phyloP scores from a whole-genome alignment of 2,113 vertebrate species.

The Muscicapa adusta region DNA sequence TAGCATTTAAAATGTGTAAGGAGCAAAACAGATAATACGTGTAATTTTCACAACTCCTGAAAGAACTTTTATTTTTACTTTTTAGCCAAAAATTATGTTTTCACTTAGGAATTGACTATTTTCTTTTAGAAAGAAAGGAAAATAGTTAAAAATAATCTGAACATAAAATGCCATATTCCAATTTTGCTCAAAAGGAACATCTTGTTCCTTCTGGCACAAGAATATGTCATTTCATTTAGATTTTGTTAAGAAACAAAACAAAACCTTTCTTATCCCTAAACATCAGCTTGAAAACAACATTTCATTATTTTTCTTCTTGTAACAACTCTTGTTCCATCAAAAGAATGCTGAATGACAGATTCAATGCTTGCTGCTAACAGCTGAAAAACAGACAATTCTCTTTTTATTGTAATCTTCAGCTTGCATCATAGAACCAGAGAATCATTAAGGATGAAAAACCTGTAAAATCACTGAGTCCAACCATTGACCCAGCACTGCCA shows the following conservation, averaged over 20 bases:
- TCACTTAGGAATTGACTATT: not conserved
- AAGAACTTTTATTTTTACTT: not conserved
- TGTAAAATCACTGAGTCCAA: not conserved
- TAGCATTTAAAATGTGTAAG: not conserved
- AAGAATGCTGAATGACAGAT: not conserved
- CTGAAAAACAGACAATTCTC: not conserved
- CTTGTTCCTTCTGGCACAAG: not conserved
- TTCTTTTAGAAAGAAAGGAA: not conserved
- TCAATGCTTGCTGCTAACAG: not conserved
- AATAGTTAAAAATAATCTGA: not conserved
- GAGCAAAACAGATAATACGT: not conserved
- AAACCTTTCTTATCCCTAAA: not conserved
- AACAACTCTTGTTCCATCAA: not conserved
- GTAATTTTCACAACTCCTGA: not conserved
- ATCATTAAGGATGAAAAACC: not conserved
- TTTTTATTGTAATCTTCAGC: not conserved
- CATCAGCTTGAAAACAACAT: not conserved
- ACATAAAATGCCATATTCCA: not conserved
- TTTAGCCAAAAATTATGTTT: not conserved
- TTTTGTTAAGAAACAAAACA: not conserved
- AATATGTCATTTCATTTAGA: not conserved
- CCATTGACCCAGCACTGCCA: not conserved
- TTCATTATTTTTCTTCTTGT: conserved; percentile 27
- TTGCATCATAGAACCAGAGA: not conserved
- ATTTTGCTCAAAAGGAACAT: not conserved